Evolutionary conservation across 1,140 invertebrate genomes (phyloP).

Genomic region (Bilobella aurantiaca): DNA sequence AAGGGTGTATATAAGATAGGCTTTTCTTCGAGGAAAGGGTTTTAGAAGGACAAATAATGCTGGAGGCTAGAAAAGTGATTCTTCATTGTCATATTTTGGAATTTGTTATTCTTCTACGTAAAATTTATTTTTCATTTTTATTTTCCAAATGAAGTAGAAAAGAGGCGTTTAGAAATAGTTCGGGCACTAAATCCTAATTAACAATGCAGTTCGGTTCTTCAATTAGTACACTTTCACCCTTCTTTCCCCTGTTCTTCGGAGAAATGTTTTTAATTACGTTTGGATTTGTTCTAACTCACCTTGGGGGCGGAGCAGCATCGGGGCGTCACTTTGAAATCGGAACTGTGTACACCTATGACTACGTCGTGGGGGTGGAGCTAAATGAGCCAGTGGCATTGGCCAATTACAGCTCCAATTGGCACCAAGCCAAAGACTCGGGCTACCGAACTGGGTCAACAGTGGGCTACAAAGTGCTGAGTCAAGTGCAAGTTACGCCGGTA

Average conservation of each 20-base stretch:
- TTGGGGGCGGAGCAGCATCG: slow-evolving; percentile 21
- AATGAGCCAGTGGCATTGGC: slow-evolving; percentile 25
- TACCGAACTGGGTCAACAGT: slow-evolving; percentile 44
- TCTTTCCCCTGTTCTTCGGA: slow-evolving; percentile 20
- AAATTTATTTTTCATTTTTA: too few species aligned
- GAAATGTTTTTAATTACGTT: slow-evolving; percentile 28
- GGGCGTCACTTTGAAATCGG: slow-evolving; percentile 32
- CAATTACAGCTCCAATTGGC: slow-evolving; percentile 39
- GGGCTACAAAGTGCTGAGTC: slow-evolving; percentile 47
- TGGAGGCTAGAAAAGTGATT: too few species aligned
- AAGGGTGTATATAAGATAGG: too few species aligned
- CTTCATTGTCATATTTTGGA: too few species aligned
- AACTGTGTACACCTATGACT: slow-evolving; percentile 31
- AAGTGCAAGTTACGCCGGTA: slow-evolving; percentile 43
- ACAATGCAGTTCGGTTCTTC: background rate
- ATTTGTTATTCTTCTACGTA: too few species aligned
- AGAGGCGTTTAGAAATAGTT: too few species aligned
- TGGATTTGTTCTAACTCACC: slow-evolving; percentile 32
- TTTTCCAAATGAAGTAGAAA: too few species aligned
- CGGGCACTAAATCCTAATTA: background rate
- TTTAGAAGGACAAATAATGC: too few species aligned
- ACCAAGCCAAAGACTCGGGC: background rate
- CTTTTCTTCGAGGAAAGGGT: too few species aligned
- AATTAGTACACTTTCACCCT: background rate
- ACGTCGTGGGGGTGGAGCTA: slow-evolving; percentile 29